phyloP scores from a whole-genome alignment of 2,797 vertebrate genomes.

The Choloepus didactylus region DNA sequence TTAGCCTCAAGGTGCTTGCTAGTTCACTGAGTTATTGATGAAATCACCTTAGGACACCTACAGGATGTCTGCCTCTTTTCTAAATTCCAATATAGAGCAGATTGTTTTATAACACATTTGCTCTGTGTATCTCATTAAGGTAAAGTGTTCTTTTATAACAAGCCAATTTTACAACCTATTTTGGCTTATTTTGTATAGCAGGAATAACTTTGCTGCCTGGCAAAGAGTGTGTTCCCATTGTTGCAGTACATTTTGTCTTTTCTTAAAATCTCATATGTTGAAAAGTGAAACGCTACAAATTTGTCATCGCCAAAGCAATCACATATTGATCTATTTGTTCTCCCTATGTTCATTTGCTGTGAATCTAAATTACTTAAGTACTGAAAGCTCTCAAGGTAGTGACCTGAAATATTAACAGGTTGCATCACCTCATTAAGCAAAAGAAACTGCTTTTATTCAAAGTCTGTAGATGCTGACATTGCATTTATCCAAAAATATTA shows the following conservation, averaged over 20 bases:
- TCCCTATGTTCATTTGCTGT: constrained; percentile 70
- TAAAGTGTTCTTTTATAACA: constrained; percentile 39
- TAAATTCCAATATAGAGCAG: not conserved
- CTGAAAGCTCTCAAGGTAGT: constrained; percentile 72
- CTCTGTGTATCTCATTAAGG: not conserved
- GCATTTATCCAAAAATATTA: constrained; percentile 72
- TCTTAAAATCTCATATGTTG: constrained; percentile 47
- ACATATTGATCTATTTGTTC: constrained; percentile 82
- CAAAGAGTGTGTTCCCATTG: not conserved
- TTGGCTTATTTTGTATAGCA: not conserved
- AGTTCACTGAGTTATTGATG: constrained; percentile 68
- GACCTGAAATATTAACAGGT: constrained; percentile 83
- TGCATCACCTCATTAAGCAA: constrained; percentile 82
- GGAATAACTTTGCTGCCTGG: not conserved
- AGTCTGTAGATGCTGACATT: constrained; percentile 67
- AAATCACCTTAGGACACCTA: constrained; percentile 10
- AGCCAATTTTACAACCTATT: not conserved
- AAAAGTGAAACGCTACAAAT: constrained; percentile 63
- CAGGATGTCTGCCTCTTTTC: not conserved
- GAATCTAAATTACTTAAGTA: constrained; percentile 76
- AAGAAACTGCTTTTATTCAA: constrained; percentile 77
- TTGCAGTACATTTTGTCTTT: constrained; percentile 48
- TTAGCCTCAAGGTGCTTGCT: constrained; percentile 48
- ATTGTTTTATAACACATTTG: constrained; percentile 6
- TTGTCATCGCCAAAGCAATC: constrained; percentile 56